Evolutionary conservation across 1,140 invertebrate genomes (phyloP), one percentile per base, ranked within the genome.

Genomic region (Paramacrobiotus metropolitanus): DNA sequence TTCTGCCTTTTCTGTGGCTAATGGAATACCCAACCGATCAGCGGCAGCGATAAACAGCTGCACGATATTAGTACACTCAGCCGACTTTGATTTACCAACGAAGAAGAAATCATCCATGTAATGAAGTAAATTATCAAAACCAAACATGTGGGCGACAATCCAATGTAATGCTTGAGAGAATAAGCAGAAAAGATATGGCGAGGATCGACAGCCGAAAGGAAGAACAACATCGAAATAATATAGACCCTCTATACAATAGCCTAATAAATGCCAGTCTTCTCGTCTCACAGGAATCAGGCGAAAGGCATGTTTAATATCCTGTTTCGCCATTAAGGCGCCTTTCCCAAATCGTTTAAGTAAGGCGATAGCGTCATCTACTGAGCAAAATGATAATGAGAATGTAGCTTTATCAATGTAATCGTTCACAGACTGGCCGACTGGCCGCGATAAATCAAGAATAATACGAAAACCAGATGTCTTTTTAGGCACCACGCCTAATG

Each of bases 161-260:
- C 15, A 55, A 4, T 20, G 48, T 20, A 55, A 9, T 20, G 48
- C 15, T 9, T 9, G n/a, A 40, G 34, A 40, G 9, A 40, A 9
- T 9, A 9, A 40, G 34, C 34, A 40, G 34, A 40, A 40, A 40
- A 40, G 34, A n/a, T 15, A 40, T 9, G 48, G 48, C 24, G 48
- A 55, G 28, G 48, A 55, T 4, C 48, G 48, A 20, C 15, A 55
- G 15, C 48, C 24, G 24, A 55, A 55, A 55, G 48, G 48, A 4
- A 24, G 24, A 55, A 55, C 48, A 55, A 55, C 28, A 55, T 55
- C 48, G 24, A 55, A 55, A 24, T 55, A 55, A 55, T 20, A 55
- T 24, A 20, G 15, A 9, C 24, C 48, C 15, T 55, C 24, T 15
- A 55, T 9, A 20, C 24, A 20, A 24, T 20, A 55, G 48, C 48